A percentile compares a stretch with the other conserved stretches of the same genome.
Evolutionary conservation across 2,113 vertebrate genomes (phyloP).

Genomic region (Brachyhypopomus occidentalis): DNA sequence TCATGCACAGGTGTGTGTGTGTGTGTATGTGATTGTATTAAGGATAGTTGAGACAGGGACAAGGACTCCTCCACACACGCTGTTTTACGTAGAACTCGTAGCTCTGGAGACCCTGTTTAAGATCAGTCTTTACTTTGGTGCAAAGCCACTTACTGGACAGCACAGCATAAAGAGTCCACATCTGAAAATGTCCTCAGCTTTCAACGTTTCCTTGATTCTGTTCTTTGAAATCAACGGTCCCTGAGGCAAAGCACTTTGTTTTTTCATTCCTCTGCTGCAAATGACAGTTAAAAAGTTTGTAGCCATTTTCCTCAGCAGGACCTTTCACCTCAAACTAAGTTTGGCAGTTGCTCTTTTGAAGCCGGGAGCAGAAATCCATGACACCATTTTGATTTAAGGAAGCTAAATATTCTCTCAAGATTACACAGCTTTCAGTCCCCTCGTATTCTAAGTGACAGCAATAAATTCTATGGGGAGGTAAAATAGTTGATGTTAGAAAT

Average conservation of each 20-base stretch:
- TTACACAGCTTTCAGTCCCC: no score
- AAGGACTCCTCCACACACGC: slow-evolving; percentile 10
- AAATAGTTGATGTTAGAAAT: no score
- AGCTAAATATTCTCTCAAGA: no score
- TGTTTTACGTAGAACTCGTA: neutral
- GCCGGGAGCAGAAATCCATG: no score
- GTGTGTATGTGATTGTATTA: slow-evolving; percentile 37
- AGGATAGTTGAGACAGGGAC: neutral
- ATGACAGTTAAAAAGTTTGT: neutral
- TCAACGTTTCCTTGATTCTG: neutral
- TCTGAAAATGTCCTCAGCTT: neutral
- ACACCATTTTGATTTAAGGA: no score
- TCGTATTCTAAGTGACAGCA: no score
- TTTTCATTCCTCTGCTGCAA: neutral
- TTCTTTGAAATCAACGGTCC: neutral
- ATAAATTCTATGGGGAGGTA: no score
- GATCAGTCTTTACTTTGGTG: slow-evolving; percentile 11
- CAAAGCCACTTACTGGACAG: slow-evolving; percentile 1
- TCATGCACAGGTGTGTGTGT: slow-evolving; percentile 9
- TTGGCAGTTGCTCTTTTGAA: no score
- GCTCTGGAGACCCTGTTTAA: slow-evolving; percentile 13
- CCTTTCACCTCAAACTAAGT: neutral
- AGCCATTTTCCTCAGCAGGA: neutral
- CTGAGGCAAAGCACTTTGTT: neutral
- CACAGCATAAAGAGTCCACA: neutral